Base-by-base conservation (phyloP, 2,113 vertebrate genomes). In the Dromaius novaehollandiae region DNA sequence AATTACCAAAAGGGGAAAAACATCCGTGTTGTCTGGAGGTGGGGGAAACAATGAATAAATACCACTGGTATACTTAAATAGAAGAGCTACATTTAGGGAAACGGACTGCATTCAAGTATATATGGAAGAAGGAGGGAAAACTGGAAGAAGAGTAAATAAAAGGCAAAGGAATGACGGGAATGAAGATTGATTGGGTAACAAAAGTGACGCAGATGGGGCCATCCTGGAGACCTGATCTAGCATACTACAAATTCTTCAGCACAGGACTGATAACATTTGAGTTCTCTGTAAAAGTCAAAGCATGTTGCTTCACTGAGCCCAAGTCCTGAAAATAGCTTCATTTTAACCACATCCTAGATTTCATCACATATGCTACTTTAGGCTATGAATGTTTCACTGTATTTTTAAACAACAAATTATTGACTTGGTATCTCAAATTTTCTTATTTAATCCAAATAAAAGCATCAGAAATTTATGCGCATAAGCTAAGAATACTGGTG, bases 131-230 rank as follows among this genome's bases (percentile, higher is more conserved):
- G 42, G 9, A 78, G 7, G 91, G 17, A 93, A 87, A 51, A 10
- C 70, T 91, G 84, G 87, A 70, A 96, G 78, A 61, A 38, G 70
- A 26, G 50, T 40, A 68, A 87, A 71, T 13, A 68, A 76, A 85
- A 42, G 53, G 44, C 66, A 85, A 75, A 95, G 48, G 95, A 96
- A 96, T 38, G 85, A 69, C 34, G 15, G 84, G 75, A 96, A 93
- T 70, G 56, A 80, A n/a, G 68, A 63, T 30, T 11, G 42, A 75
- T 10, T 60, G 75, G 61, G 48, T 74, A 83, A 95, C 82, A 85
- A 44, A 91, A 3, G 20, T 30, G 34, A n/a, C 11, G 70, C 70
- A 66, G 46, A 81, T 66, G 15, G 30, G 55, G 36, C 30, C 58
- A 46, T 88, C 55, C n/a, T 28, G 26, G 60, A 88, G 74, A 91